Percentiles rank a stretch among this genome's conserved stretches.
Conservation (phyloP, 2,888 invertebrate species). For the Habroteleia sp. region DNA sequence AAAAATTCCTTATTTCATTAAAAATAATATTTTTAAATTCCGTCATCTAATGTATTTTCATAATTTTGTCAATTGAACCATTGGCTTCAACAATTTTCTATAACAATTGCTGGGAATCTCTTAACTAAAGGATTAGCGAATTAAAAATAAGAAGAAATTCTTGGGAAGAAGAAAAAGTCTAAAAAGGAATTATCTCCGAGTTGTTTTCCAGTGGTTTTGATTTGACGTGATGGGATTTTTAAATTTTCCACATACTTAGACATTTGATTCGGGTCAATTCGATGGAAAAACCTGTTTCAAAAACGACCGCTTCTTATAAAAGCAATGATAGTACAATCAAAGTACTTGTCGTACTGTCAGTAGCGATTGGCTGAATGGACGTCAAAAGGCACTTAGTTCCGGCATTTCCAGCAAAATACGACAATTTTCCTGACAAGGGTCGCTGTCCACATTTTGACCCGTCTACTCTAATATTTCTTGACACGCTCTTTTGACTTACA, state of each 20-base stretch:
- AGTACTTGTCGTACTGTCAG: slow-evolving; percentile 39
- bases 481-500: neutral
- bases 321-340: slow-evolving; percentile 17
- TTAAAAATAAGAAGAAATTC: neutral
- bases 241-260: slow-evolving; percentile 33
- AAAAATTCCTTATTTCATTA: too few species aligned
- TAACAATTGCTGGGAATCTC: too few species aligned
- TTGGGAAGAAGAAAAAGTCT: too few species aligned
- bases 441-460: neutral
- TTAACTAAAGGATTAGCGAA: too few species aligned
- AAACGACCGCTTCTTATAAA: slow-evolving; percentile 9
- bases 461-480: slow-evolving; percentile 1
- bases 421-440: slow-evolving; percentile 17
- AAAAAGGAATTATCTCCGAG: slow-evolving; percentile 5
- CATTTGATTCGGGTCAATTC: slow-evolving; percentile 27
- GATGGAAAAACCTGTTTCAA: slow-evolving; percentile 42
- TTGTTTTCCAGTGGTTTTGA: slow-evolving; percentile 11
- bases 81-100: too few species aligned
- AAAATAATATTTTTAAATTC: too few species aligned
- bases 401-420: slow-evolving; percentile 22
- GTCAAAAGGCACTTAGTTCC: slow-evolving; percentile 23
- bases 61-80: too few species aligned
- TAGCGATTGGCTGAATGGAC: slow-evolving; percentile 14
- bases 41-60: too few species aligned
- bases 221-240: slow-evolving; percentile 26